phyloP scores from a whole-genome alignment of 2,888 invertebrate genomes.

The Spodoptera exigua region DNA sequence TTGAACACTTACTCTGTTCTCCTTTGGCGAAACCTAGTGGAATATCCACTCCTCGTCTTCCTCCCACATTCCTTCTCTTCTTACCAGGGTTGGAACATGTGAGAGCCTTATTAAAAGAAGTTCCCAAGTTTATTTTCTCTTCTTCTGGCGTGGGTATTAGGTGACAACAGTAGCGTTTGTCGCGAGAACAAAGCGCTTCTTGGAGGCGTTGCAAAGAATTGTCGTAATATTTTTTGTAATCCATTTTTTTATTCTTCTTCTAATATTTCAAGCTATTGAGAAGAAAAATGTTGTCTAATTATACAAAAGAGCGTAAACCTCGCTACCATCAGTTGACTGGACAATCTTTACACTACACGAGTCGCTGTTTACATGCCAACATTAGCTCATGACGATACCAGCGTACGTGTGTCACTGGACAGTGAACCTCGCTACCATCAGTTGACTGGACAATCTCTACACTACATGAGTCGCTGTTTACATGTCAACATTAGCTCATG shows the following conservation, averaged over 20 bases:
- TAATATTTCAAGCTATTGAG: slow-evolving; percentile 2
- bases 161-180: slow-evolving; percentile 72
- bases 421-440: too few relatives aligned
- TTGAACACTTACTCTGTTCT: slow-evolving; percentile 59
- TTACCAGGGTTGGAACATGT: slow-evolving; percentile 44
- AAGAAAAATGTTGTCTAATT: neutral
- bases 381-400: too few relatives aligned
- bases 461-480: too few relatives aligned
- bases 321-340: too few relatives aligned
- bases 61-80: slow-evolving; percentile 31
- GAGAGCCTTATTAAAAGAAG: slow-evolving; percentile 69
- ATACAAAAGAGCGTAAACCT: too few relatives aligned
- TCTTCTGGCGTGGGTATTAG: slow-evolving; percentile 62
- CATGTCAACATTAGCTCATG: too few relatives aligned
- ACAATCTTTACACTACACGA: too few relatives aligned
- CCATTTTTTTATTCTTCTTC: slow-evolving; percentile 47
- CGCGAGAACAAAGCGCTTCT: slow-evolving; percentile 69
- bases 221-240: slow-evolving; percentile 70
- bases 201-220: slow-evolving; percentile 62
- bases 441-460: too few relatives aligned
- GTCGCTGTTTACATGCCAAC: too few relatives aligned
- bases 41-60: slow-evolving; percentile 41
- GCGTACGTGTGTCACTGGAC: too few relatives aligned
- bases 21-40: slow-evolving; percentile 57
- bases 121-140: slow-evolving; percentile 52